Evolutionary conservation across 2,113 vertebrate species (phyloP).

Genomic region (Rynchops niger): DNA sequence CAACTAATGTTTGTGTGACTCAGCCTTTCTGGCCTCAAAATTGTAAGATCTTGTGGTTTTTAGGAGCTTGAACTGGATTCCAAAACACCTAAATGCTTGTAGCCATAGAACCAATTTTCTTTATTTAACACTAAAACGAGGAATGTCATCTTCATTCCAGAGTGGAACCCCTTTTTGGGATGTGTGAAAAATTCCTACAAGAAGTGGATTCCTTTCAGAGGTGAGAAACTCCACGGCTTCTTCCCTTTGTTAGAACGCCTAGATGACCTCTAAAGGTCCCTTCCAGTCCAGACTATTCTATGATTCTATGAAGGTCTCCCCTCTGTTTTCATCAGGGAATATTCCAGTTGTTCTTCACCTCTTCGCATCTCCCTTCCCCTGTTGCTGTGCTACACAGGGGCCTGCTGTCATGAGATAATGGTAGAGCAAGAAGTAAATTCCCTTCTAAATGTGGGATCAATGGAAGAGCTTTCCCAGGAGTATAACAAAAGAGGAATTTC

Average conservation of each 20-base stretch:
- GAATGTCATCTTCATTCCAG: constrained; percentile 66
- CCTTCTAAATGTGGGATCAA: not conserved
- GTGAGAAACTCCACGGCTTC: constrained; percentile 63
- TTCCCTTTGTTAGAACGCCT: not conserved
- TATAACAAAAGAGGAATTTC: not conserved
- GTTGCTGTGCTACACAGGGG: not conserved
- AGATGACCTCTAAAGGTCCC: not conserved
- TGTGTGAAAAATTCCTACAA: constrained; percentile 93
- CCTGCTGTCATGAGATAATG: not conserved
- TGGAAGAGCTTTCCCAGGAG: not conserved
- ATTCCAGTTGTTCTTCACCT: not conserved
- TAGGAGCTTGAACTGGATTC: not conserved
- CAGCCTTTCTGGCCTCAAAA: not conserved
- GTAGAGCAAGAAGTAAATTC: not conserved
- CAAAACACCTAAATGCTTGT: not conserved
- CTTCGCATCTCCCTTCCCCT: not conserved
- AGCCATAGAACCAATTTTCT: not conserved
- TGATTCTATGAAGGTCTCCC: not conserved
- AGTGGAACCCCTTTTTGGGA: constrained; percentile 84
- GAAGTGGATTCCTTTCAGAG: constrained; percentile 95
- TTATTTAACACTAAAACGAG: not conserved
- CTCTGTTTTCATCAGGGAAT: not conserved
- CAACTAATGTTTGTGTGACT: not conserved
- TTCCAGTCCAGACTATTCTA: not conserved
- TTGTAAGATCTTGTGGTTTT: not conserved